These are phyloP conservation scores for Dendrocopos noguchii DNA, from an alignment of 2,113 vertebrate species.

Conservation along the genomic window DNA sequence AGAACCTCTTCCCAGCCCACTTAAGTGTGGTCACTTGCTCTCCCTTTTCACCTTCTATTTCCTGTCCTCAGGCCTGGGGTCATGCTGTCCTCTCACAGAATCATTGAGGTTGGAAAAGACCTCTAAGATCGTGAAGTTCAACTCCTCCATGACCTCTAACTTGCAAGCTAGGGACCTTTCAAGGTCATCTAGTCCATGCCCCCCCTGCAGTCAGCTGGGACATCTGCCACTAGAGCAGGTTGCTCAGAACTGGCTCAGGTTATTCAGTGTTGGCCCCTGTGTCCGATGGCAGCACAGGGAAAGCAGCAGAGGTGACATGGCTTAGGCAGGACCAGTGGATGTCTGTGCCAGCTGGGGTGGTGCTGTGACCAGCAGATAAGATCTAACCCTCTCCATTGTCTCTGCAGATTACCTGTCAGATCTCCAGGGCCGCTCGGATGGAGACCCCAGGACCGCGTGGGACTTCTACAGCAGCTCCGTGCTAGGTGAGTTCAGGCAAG, in stretches of 20 bases:
- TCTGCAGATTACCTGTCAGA: constrained; percentile 91
- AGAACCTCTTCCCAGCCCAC: background rate
- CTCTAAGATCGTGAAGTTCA: too few relatives aligned
- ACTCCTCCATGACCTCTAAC: too few relatives aligned
- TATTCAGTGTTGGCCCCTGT: background rate
- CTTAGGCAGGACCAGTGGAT: background rate
- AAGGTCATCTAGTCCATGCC: background rate
- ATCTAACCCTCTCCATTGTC: background rate
- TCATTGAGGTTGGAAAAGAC: too few relatives aligned
- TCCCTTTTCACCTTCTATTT: background rate
- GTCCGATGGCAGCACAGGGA: background rate
- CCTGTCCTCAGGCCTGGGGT: background rate
- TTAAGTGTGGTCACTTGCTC: background rate
- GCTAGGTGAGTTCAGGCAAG: constrained; percentile 84
- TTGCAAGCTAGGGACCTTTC: background rate
- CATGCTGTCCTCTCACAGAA: background rate
- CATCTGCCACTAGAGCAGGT: background rate
- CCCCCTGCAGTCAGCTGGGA: background rate
- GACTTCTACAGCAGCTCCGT: constrained; percentile 96
- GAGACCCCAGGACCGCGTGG: constrained; percentile 89
- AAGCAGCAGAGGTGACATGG: background rate
- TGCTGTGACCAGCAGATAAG: background rate
- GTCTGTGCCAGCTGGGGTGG: background rate
- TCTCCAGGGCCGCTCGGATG: constrained; percentile 88
- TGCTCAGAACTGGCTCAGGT: background rate